Base-by-base conservation (phyloP, 2,113 vertebrate genomes). In the Rhinopomastus cyanomelas region DNA sequence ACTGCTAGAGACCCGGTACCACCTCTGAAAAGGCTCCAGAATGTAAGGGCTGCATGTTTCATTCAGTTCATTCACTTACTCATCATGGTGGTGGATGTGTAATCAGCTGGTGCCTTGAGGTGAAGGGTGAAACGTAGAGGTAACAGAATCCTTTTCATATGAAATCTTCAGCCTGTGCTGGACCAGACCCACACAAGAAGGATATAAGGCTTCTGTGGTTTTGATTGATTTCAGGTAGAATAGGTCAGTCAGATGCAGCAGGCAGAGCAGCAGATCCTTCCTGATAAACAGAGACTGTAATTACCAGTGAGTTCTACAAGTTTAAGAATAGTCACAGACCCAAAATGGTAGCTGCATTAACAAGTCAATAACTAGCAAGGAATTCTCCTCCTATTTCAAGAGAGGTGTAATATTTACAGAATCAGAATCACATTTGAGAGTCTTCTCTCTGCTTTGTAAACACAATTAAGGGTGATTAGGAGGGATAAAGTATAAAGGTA, bases 141-240 rank as follows among this genome's bases (percentile, higher is more conserved):
- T 61, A 59, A 42, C 71, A 55, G 51, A 90, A 48, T 62, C 65
- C 29, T 46, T 69, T 82, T 51, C 55, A 2, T 8, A 23, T 36
- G 51, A 85, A 68, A 59, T 49, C 26, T 57, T 18, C 61, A 80
- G 84, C 27, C 44, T 39, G 25, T 71, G 32, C 29, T 1, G 39
- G 49, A 60, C 16, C 76, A 74, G 74, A 66, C 46, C 21, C 36
- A 29, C 90, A 14, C 32, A 66, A 30, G 80, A 53, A 87, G 44
- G 60, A 61, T 73, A 22, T 12, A 48, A 81, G 52, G 22, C 48
- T 66, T 85, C 59, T 0, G 1, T 27, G 44, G 16, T 75, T 75
- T 75, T 89, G 92, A 90, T 85, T 86, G 89, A 89, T 88, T 89
- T 76, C 66, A 81, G 75, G 89, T 82, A 53, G 82, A 88, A 82